These are phyloP conservation scores for Phrynocephalus forsythii DNA, from an alignment of 2,797 vertebrate genomes.

Conservation along the genomic window DNA sequence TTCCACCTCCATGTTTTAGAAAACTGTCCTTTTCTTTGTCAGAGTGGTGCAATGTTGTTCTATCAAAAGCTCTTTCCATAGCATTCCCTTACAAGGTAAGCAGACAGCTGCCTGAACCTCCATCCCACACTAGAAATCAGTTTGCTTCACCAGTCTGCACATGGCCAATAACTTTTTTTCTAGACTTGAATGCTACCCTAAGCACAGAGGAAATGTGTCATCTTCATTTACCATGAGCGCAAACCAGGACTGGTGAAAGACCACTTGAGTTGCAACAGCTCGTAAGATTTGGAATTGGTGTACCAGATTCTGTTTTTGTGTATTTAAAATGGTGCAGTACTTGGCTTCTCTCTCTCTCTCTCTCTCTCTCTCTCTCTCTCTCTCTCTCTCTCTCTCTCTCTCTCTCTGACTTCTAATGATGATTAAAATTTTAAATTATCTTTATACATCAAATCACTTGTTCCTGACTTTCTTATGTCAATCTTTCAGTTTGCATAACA, in stretches of 20 bases:
- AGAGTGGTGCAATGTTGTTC: background rate
- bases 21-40: background rate
- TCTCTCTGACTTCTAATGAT: background rate
- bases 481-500: background rate
- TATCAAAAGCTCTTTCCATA: conserved; percentile 1
- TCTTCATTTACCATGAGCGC: background rate
- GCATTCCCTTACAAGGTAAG: background rate
- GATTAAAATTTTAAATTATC: background rate
- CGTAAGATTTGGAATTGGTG: background rate
- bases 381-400: background rate
- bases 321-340: background rate
- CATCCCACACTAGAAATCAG: background rate
- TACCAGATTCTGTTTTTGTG: background rate
- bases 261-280: background rate
- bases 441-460: background rate
- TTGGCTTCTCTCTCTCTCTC: background rate
- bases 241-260: background rate
- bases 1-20: background rate
- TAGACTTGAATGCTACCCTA: background rate
- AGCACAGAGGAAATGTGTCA: background rate
- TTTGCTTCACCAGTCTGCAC: too few relatives aligned
- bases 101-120: background rate
- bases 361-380: background rate
- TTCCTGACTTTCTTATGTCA: background rate
- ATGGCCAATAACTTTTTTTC: too few relatives aligned